Percentiles rank a stretch among this genome's conserved stretches.
phyloP scores from a whole-genome alignment of 1,140 invertebrate species.

The Drosophila yakuba region DNA sequence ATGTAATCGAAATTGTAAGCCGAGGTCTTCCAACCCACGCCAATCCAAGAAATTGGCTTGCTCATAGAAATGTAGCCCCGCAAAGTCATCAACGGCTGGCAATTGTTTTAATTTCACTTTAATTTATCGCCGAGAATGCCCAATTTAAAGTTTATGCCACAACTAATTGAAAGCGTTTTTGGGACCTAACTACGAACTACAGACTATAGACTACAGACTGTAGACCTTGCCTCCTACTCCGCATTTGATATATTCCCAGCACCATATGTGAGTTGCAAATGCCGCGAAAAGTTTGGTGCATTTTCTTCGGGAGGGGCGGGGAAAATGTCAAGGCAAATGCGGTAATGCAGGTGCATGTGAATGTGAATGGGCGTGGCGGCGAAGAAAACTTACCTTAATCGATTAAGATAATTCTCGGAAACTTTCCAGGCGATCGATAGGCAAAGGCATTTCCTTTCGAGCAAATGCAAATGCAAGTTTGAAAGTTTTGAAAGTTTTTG shows the following conservation, averaged over 20 bases:
- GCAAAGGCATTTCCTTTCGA: slow-evolving; percentile 17
- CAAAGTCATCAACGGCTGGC: slow-evolving; percentile 17
- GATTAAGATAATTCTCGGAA: slow-evolving; percentile 44
- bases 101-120: slow-evolving; percentile 53
- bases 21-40: slow-evolving; percentile 21
- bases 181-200: slow-evolving; percentile 11
- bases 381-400: slow-evolving; percentile 26
- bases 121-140: slow-evolving; percentile 43
- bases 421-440: slow-evolving; percentile 24
- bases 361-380: not conserved
- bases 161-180: slow-evolving; percentile 37
- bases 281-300: slow-evolving; percentile 21
- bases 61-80: slow-evolving; percentile 31
- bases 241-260: not conserved
- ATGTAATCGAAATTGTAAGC: slow-evolving; percentile 1
- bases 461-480: slow-evolving; percentile 3
- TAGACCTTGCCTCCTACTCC: slow-evolving; percentile 2
- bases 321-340: slow-evolving; percentile 51
- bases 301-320: slow-evolving; percentile 12
- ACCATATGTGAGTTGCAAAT: slow-evolving; percentile 16
- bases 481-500: slow-evolving; percentile 15
- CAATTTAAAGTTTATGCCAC: slow-evolving; percentile 45
- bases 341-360: slow-evolving; percentile 26
- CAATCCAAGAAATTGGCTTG: slow-evolving; percentile 11
- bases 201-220: slow-evolving; percentile 11